Base-by-base conservation (phyloP, 2,888 invertebrate genomes). In the Phengaris alcon region DNA sequence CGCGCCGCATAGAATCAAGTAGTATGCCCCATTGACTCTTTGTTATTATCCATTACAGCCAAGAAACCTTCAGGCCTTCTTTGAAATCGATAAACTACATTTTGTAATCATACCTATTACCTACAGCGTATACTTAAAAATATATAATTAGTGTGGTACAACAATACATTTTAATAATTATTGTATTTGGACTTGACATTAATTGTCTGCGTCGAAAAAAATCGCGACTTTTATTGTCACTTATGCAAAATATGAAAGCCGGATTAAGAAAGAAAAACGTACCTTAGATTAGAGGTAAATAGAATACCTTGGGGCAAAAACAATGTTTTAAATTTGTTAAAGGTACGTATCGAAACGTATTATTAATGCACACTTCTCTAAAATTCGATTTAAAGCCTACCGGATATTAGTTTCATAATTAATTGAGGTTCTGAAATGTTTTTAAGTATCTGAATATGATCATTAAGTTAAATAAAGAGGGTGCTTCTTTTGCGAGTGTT, bases 401-500 rank as follows among this genome's bases (percentile, higher is more conserved):
- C 35, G 54, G 54, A 72, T 15, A 51, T 52, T 54, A 8, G 22
- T 54, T 72, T 9, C 54, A 72, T 72, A 72, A 54, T 72, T 44
- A 72, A 72, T 52, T 22, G 9, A 22, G 12, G 44, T 72, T 35
- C 35, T 13, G 12, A 72, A 72, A 72, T 52, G 52, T 54, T 72
- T 72, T 22, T 7, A 72, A 72, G 48, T 70, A 70, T 8, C 64
- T 22, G 52, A 44, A 72, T 44, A 54, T 72, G 54, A 54, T 54
- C 35, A 46, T 68, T 72, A 52, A 52, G 13, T 52, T 52, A 35
- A 72, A 51, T 72, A 52, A 72, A 52, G 48, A 69, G 72, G 54
- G 54, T 54, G 13, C 35, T 52, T 35, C 22, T 52, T 70, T 52
- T 7, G 75, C 73, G 64, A 77, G 75, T 75, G 76, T 75, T 74